phyloP scores from a whole-genome alignment of 2,888 invertebrate genomes.

The Antitype chi region DNA sequence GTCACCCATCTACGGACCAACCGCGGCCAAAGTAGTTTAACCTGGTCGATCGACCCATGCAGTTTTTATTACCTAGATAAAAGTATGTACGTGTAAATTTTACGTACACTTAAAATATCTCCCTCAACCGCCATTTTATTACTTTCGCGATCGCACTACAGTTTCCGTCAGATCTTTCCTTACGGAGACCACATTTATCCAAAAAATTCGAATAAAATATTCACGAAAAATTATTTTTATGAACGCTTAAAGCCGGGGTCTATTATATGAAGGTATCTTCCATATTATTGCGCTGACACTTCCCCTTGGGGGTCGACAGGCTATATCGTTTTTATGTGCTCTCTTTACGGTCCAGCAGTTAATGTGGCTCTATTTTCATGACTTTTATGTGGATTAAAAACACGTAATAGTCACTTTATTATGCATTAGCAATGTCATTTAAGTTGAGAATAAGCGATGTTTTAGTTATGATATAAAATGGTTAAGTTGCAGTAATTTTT shows the following conservation, averaged over 20 bases:
- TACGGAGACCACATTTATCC: conserved; percentile 10
- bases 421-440: conserved; percentile 17
- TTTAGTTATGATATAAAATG: conserved; percentile 14
- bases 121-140: conserved; percentile 7
- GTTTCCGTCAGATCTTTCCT: conserved; percentile 13
- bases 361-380: conserved; percentile 61
- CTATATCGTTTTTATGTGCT: conserved; percentile 59
- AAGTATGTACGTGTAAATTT: not conserved
- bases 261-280: conserved; percentile 57
- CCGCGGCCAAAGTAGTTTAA: too few species aligned
- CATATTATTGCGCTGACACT: conserved; percentile 59
- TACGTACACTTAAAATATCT: not conserved
- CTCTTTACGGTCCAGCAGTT: conserved; percentile 58
- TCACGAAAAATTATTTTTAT: conserved; percentile 57
- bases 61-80: not conserved
- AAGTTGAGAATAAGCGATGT: conserved; percentile 14
- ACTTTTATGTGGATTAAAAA: conserved; percentile 57
- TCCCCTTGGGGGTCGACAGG: conserved; percentile 58
- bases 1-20: too few species aligned
- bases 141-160: not conserved
- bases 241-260: conserved; percentile 48
- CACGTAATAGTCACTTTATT: conserved; percentile 46
- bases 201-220: conserved; percentile 57
- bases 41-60: too few species aligned
- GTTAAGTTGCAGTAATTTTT: not conserved